phyloP scores from a whole-genome alignment of 64 coral and sea anemone genomes.

The Cladopsammia gracilis region DNA sequence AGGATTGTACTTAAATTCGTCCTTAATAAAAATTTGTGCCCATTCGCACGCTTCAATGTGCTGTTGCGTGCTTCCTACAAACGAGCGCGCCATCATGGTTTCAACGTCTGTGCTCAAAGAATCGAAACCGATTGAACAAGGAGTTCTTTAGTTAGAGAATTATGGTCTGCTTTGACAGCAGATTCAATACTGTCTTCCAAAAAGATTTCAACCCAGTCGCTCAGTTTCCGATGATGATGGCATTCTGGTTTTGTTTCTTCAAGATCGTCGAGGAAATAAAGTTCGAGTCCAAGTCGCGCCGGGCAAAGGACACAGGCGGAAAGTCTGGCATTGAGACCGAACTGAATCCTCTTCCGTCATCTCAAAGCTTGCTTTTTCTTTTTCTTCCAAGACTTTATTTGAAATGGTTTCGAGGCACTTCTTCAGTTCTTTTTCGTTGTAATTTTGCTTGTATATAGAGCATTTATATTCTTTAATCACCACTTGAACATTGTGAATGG shows the following conservation, averaged over 20 bases:
- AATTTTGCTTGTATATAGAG: background rate
- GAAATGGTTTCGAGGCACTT: too few species aligned
- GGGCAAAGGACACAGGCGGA: too few species aligned
- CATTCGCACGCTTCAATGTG: conserved; percentile 1
- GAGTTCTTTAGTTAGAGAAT: background rate
- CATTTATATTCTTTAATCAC: background rate
- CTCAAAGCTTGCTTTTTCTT: too few species aligned
- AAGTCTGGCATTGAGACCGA: too few species aligned
- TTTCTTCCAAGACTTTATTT: too few species aligned
- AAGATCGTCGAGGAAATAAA: background rate
- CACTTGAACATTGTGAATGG: conserved; percentile 7
- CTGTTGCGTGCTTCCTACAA: background rate
- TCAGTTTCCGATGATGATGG: background rate
- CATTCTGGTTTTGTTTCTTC: background rate
- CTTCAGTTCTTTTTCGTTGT: background rate
- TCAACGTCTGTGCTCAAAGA: background rate
- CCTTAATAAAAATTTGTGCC: background rate
- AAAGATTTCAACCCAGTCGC: background rate
- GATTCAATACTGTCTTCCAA: background rate
- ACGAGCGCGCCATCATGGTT: background rate
- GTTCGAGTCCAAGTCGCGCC: background rate
- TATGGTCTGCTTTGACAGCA: background rate
- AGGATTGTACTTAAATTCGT: conserved; percentile 32
- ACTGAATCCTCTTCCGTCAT: too few species aligned
- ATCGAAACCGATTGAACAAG: background rate